A percentile compares a stretch with the other conserved stretches of the same genome.
Conservation (phyloP, 2,888 invertebrate genomes). For the Bembecia ichneumoniformis region DNA sequence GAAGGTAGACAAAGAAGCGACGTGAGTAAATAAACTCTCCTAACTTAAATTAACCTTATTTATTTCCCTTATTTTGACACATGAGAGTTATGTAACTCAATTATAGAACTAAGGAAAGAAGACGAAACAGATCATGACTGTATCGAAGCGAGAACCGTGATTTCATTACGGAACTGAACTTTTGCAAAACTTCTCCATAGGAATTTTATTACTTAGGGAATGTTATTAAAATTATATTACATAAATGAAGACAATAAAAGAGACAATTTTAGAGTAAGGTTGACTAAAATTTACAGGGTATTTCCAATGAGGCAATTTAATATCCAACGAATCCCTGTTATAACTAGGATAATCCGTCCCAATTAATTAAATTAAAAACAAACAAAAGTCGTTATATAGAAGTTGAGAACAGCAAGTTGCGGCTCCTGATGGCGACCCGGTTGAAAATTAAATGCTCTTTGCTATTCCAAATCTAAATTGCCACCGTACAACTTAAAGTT, state of each 20-base stretch:
- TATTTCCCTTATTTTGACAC: conserved; percentile 52
- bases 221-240: neutral
- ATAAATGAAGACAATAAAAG: neutral
- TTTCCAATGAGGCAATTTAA: too few species aligned
- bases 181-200: neutral
- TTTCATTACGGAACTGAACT: conserved; percentile 20
- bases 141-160: conserved; percentile 22
- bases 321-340: conserved; percentile 38
- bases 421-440: conserved; percentile 27
- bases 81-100: conserved; percentile 36
- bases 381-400: conserved; percentile 55
- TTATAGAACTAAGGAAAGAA: conserved; percentile 20
- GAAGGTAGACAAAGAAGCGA: conserved; percentile 53
- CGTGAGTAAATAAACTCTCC: conserved; percentile 50
- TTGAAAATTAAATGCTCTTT: conserved; percentile 20
- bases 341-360: conserved; percentile 53
- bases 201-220: too few species aligned
- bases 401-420: conserved; percentile 35
- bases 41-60: conserved; percentile 49
- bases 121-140: conserved; percentile 18
- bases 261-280: too few species aligned
- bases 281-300: neutral
- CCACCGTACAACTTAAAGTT: neutral
- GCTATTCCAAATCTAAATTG: neutral
- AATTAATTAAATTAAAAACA: conserved; percentile 66